Conservation (phyloP, 2,113 vertebrate genomes). For the Pseudorhombus dupliciocellatus region DNA sequence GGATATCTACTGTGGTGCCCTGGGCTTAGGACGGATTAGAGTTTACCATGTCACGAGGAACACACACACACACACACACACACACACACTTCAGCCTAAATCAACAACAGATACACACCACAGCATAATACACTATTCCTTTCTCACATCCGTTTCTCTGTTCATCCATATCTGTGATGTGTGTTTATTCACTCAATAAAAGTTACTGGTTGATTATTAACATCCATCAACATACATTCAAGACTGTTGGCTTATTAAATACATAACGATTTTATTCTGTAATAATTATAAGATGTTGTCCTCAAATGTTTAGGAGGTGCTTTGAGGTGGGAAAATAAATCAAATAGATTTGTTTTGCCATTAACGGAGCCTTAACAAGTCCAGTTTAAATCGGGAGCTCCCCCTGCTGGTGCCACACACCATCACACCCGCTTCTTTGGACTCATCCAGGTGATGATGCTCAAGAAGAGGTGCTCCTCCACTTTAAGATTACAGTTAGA, state of each 20-base stretch:
- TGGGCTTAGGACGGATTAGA: slow-evolving; percentile 75
- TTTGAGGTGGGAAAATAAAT: neutral
- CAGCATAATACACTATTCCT: slow-evolving; percentile 49
- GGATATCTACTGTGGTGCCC: slow-evolving; percentile 69
- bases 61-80: slow-evolving; percentile 45
- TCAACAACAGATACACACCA: slow-evolving; percentile 22
- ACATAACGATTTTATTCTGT: neutral
- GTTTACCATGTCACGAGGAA: slow-evolving; percentile 71
- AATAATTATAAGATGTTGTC: neutral
- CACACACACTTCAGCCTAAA: slow-evolving; percentile 41
- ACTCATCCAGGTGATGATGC: neutral
- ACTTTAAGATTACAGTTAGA: no score
- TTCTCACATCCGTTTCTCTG: slow-evolving; percentile 30
- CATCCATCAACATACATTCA: neutral
- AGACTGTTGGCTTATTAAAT: neutral
- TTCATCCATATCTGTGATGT: neutral
- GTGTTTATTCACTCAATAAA: neutral
- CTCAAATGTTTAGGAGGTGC: neutral
- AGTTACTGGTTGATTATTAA: slow-evolving; percentile 1
- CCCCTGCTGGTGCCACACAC: slow-evolving; percentile 32
- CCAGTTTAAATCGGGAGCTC: slow-evolving; percentile 13
- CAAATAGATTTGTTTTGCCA: neutral
- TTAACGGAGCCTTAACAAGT: no score
- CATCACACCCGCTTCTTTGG: no score
- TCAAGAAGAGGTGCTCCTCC: no score